Conservation (phyloP, 2,797 vertebrate species). For the Cottoperca gobio region DNA sequence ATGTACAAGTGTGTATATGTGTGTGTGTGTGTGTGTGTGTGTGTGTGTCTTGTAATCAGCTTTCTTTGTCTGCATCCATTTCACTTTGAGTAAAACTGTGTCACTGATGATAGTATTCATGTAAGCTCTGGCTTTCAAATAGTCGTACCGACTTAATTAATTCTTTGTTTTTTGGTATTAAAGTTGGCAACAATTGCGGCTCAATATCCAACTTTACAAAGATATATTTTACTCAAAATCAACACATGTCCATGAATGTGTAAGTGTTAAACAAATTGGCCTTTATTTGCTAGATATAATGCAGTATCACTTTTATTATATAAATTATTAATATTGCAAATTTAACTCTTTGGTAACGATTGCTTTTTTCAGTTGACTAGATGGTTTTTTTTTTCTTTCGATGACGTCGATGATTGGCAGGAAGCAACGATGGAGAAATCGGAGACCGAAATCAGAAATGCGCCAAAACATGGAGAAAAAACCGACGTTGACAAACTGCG, state of each 20-base stretch:
- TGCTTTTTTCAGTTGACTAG: no score
- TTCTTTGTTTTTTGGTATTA: no score
- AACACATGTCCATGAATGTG: neutral
- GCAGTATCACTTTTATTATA: no score
- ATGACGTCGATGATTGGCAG: no score
- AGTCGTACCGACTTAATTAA: neutral
- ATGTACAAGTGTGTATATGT: slow-evolving; percentile 26
- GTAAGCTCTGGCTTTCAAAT: neutral
- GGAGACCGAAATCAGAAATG: no score
- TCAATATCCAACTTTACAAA: neutral
- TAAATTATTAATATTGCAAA: no score
- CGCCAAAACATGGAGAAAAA: no score
- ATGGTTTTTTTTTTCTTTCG: no score
- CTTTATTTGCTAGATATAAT: neutral
- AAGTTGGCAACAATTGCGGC: neutral
- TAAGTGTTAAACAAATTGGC: neutral
- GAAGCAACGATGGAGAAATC: no score
- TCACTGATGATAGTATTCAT: slow-evolving; percentile 8
- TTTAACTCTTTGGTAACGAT: no score
- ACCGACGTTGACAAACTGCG: no score
- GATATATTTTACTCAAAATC: neutral
- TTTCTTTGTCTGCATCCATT: slow-evolving; percentile 53
- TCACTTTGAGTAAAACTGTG: slow-evolving; percentile 30
- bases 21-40: slow-evolving; percentile 17
- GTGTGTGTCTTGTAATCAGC: slow-evolving; percentile 44